Base-by-base conservation (phyloP, 2,113 vertebrate species). In the Salvelinus fontinalis region DNA sequence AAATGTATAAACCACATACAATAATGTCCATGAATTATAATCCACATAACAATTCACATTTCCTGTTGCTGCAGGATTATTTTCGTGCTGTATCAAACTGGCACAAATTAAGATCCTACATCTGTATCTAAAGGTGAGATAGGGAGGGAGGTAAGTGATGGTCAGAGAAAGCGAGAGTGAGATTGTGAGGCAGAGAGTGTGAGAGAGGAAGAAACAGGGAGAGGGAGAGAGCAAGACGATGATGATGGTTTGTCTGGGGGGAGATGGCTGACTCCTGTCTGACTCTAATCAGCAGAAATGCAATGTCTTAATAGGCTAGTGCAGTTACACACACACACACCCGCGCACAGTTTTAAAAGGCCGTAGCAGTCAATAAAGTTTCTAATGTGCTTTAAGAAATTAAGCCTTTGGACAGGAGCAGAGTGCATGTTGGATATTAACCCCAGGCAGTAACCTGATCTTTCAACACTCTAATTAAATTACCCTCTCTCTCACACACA, bases 311-410 rank as follows among this genome's bases (percentile, higher is more conserved):
- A 91, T 90, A 91, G 91, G 89, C 90, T 89, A 90, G 87, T 76
- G 77, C 51, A 54, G 51, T 54, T 18, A 54, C 51, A 54, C 51
- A 5, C 16, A 18, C 49, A 51, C 49, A 51, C 49, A 51, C 31
- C 1, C 34, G 34, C 34, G 34, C 39, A 44, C 39, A 44, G 88
- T 91, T 88, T 89, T 44, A 44, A 44, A 44, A 92, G 91, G 89
- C 89, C 89, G 89, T 89, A 77, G 76, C 86, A 90, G 90, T 90
- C 91, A 89, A 90, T 92, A 89, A 90, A 90, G 88, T 90, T 92
- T 74, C 79, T 90, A 90, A 92, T 91, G 90, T 92, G 88, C 89
- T 91, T 90, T 86, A 92, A 91, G 88, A 88, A 91, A 92, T 92
- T 92, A 91, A 83, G 82, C 82, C 83, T 89, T 89, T 89, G 16